Conservation (phyloP, 2,888 invertebrate species). For the Drosophila colorata region DNA sequence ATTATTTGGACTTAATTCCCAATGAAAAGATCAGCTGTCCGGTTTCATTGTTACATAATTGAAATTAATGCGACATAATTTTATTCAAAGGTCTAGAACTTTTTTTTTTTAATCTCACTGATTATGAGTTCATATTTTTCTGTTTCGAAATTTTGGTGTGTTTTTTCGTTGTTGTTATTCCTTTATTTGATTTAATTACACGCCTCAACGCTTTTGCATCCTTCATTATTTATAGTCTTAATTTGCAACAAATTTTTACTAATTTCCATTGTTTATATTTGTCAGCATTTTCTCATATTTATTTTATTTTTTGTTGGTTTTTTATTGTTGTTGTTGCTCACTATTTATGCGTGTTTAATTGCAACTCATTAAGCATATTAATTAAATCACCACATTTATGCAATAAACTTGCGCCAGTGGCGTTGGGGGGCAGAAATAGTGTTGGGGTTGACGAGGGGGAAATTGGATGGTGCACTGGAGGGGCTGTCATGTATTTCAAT, state of each 20-base stretch:
- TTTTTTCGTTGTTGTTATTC: conserved; percentile 6
- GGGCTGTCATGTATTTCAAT: conserved; percentile 45
- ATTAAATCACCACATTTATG: conserved; percentile 78
- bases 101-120: conserved; percentile 3
- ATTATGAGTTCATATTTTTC: background rate
- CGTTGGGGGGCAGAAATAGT: background rate
- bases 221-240: conserved; percentile 55
- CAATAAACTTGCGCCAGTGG: conserved; percentile 54
- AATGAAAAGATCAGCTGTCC: too few species aligned
- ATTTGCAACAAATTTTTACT: conserved; percentile 63
- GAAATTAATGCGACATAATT: background rate
- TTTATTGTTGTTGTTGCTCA: conserved; percentile 33
- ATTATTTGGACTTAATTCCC: too few species aligned
- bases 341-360: conserved; percentile 73
- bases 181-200: conserved; percentile 38
- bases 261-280: conserved; percentile 69
- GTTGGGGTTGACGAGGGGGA: background rate
- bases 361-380: conserved; percentile 81
- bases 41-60: too few species aligned
- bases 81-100: background rate
- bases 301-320: conserved; percentile 29
- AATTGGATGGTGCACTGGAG: background rate
- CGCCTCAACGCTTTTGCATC: conserved; percentile 15
- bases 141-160: background rate
- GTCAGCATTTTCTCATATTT: conserved; percentile 37